Conservation (phyloP, 37 sponge, comb jelly and placozoan species). For the Petrosia ficiformis region DNA sequence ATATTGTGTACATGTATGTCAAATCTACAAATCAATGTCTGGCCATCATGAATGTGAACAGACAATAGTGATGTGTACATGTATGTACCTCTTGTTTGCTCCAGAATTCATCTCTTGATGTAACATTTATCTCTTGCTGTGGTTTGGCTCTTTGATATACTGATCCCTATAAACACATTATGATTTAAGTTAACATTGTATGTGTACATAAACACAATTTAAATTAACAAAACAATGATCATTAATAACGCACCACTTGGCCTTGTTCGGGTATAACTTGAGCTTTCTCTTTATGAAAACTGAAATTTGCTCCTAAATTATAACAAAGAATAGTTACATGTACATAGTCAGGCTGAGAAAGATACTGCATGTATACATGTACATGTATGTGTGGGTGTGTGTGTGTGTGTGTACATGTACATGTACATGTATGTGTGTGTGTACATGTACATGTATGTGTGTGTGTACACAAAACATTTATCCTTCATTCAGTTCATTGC, state of each 20-base stretch:
- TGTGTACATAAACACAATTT: not conserved
- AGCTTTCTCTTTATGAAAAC: conserved; percentile 88
- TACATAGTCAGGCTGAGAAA: not conserved
- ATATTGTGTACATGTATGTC: too few relatives aligned
- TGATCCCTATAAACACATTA: conserved; percentile 47
- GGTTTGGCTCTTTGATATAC: conserved; percentile 81
- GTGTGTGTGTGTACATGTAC: conserved; percentile 15
- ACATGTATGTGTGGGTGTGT: too few relatives aligned
- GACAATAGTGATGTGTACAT: too few relatives aligned
- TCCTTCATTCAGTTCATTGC: too few relatives aligned
- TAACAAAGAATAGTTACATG: not conserved
- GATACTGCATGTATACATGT: too few relatives aligned
- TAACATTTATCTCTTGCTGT: conserved; percentile 49
- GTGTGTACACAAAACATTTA: too few relatives aligned
- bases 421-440: too few relatives aligned
- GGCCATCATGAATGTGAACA: too few relatives aligned
- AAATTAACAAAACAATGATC: not conserved
- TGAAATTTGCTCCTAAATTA: conserved; percentile 74
- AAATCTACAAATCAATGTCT: too few relatives aligned
- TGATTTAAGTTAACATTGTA: not conserved
- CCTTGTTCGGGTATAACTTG: conserved; percentile 45
- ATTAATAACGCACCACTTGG: conserved; percentile 65
- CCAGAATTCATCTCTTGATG: conserved; percentile 78
- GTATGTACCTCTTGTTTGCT: conserved; percentile 57
- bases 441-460: too few relatives aligned